Base-by-base conservation (phyloP, 1,140 invertebrate species). In the Gerris buenoi region DNA sequence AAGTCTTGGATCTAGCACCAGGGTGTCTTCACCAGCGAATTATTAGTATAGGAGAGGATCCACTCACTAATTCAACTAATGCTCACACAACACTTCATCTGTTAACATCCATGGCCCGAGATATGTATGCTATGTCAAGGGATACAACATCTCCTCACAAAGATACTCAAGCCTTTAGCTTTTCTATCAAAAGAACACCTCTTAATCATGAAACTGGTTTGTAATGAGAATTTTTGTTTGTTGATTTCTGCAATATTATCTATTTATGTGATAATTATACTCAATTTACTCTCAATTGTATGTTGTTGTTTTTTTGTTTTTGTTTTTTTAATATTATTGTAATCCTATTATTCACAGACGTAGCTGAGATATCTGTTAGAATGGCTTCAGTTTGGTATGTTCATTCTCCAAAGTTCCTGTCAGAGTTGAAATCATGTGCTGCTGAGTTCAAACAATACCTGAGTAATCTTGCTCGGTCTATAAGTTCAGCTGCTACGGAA, bases 311-410 rank as follows among this genome's bases (percentile, higher is more conserved):
- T n/a, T n/a, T n/a, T n/a, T n/a, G n/a, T n/a, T n/a, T n/a, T n/a
- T n/a, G n/a, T n/a, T n/a, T n/a, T n/a, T n/a, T n/a, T n/a, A n/a
- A n/a, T n/a, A n/a, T n/a, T n/a, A n/a, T n/a, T n/a, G n/a, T n/a
- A n/a, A n/a, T n/a, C n/a, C n/a, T n/a, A n/a, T n/a, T n/a, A 2
- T 62, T 15, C 5, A 60, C 59, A 72, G 76, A 79, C 71, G 74
- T 76, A 63, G 77, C 83, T 57, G 74, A 73, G 46, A 78, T 88
- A 25, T 79, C 78, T 27, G 79, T 96, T 64, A 82, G 87, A 67
- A 88, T 97, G 83, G 94, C 92, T 0, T 95, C 93, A 46, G 87
- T 97, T 33, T 93, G 89, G 82, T 97, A 97, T 77, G 92, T 90
- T 1, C 94, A 97, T 77, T 93, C 89, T 27, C 87, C 90, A 0